These are phyloP conservation scores for Petrocephalus microphthalmus DNA, from an alignment of 2,113 vertebrate genomes.

Conservation along the genomic window DNA sequence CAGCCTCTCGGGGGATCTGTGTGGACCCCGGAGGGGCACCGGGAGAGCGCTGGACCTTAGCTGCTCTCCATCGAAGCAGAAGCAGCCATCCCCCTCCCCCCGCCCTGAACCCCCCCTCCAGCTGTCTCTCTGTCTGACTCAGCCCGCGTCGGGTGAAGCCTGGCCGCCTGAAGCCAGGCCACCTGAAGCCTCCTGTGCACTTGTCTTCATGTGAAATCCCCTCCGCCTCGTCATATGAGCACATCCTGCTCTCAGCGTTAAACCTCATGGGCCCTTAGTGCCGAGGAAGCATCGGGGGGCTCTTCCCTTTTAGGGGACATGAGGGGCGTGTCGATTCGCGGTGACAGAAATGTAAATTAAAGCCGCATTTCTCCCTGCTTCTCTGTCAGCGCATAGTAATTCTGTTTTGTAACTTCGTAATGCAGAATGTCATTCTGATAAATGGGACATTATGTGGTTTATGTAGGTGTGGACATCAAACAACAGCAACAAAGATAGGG, in stretches of 20 bases:
- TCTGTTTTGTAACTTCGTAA: slow-evolving; percentile 4
- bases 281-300: background rate
- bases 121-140: background rate
- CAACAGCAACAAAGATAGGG: background rate
- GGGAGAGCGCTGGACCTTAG: background rate
- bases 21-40: background rate
- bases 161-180: background rate
- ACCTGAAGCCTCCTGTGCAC: background rate
- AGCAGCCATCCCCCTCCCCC: background rate
- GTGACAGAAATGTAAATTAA: background rate
- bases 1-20: background rate
- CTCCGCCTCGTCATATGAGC: background rate
- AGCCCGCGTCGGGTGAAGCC: background rate
- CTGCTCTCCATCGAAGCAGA: background rate
- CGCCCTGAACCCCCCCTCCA: background rate
- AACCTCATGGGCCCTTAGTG: background rate
- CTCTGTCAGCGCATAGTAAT: slow-evolving; percentile 2
- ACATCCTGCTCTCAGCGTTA: background rate
- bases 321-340: background rate
- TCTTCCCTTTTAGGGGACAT: background rate
- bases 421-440: slow-evolving; percentile 9
- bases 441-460: slow-evolving; percentile 3
- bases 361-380: background rate
- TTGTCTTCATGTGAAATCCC: background rate
- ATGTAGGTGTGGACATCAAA: background rate